Evolutionary conservation across 2,888 invertebrate genomes (phyloP).

Genomic region (Hyles lineata): DNA sequence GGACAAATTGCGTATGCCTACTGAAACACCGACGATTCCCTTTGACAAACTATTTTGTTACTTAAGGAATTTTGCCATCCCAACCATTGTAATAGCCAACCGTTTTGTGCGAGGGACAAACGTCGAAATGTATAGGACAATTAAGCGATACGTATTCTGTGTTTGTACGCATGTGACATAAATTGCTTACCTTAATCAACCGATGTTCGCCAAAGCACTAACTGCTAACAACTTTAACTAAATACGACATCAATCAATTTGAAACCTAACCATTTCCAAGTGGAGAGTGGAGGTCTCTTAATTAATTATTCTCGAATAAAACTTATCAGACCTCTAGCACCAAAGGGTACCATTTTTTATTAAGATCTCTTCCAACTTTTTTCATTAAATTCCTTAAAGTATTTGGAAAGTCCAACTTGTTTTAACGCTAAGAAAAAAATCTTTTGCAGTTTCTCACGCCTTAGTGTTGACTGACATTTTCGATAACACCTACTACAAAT

Average conservation of each 20-base stretch:
- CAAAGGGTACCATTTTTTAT: conserved; percentile 71
- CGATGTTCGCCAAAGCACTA: neutral
- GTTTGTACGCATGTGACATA: neutral
- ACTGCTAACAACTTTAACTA: conserved; percentile 7
- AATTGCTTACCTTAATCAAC: neutral
- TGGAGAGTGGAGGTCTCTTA: conserved; percentile 47
- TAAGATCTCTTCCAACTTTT: conserved; percentile 67
- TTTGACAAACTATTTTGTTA: conserved; percentile 55
- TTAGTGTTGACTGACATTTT: conserved; percentile 47
- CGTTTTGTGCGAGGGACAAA: neutral
- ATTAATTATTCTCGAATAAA: conserved; percentile 64
- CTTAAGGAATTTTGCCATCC: conserved; percentile 39
- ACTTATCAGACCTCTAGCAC: conserved; percentile 60
- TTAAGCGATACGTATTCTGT: neutral
- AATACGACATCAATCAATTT: conserved; percentile 32
- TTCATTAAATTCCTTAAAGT: conserved; percentile 71
- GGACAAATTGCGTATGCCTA: conserved; percentile 60
- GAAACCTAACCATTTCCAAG: conserved; percentile 40
- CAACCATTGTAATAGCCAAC: neutral
- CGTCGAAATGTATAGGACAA: neutral
- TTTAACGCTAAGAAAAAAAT: conserved; percentile 58
- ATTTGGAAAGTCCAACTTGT: conserved; percentile 64
- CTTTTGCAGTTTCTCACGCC: conserved; percentile 54
- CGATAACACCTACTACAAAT: conserved; percentile 16
- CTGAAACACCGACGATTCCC: conserved; percentile 42